Evolutionary conservation across 2,797 vertebrate genomes (phyloP).

Genomic region (Saxicola maurus): DNA sequence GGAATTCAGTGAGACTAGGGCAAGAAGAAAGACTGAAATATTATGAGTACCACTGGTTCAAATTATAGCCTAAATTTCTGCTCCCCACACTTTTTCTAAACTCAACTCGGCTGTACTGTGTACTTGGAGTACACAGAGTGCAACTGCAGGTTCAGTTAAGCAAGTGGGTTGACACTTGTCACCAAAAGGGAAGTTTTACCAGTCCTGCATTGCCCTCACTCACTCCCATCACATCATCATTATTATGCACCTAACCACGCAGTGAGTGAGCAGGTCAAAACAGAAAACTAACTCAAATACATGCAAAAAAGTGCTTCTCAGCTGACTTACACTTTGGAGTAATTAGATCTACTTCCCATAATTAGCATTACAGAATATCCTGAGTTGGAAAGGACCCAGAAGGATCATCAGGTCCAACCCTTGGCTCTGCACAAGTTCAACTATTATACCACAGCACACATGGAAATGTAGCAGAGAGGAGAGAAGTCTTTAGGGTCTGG

Average conservation of each 20-base stretch:
- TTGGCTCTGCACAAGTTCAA: background rate
- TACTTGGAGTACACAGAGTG: background rate
- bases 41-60: background rate
- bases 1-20: background rate
- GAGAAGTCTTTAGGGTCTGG: background rate
- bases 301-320: background rate
- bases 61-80: background rate
- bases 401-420: background rate
- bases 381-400: background rate
- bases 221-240: background rate
- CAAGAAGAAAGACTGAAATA: background rate
- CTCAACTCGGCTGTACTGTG: background rate
- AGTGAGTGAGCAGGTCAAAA: background rate
- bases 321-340: background rate
- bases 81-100: background rate
- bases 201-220: background rate
- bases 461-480: accelerated
- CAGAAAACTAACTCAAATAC: background rate
- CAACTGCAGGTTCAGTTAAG: background rate
- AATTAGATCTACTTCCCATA: background rate
- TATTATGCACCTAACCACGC: accelerated
- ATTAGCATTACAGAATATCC: background rate
- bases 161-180: background rate
- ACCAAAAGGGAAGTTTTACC: background rate
- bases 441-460: background rate